Conservation (phyloP, 2,113 vertebrate species). For the Oryzias javanicus region DNA sequence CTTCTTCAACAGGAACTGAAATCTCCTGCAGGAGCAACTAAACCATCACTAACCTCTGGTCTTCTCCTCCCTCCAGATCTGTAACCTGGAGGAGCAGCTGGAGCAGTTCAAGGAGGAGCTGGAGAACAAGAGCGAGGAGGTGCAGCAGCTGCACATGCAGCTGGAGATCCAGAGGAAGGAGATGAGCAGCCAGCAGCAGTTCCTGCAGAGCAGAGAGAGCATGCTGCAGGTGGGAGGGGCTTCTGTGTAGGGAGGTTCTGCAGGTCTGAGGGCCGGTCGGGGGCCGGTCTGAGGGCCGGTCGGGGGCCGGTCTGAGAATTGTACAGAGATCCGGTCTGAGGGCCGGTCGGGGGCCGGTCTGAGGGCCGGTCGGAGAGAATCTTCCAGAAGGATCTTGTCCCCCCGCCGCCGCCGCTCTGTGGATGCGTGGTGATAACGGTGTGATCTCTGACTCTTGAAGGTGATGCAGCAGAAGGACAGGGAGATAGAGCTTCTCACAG, state of each 20-base stretch:
- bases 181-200: conserved; percentile 85
- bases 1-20: no score
- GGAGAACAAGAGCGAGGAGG: conserved; percentile 97
- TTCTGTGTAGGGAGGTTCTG: no score
- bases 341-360: no score
- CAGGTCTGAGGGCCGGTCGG: no score
- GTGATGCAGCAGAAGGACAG: conserved; percentile 89
- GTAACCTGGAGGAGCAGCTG: conserved; percentile 95
- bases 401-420: conserved; percentile 37
- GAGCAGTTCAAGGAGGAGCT: conserved; percentile 97
- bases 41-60: neutral
- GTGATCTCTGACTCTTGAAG: conserved; percentile 83
- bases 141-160: conserved; percentile 97
- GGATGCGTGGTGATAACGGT: conserved; percentile 74
- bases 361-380: no score
- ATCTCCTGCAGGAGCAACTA: no score
- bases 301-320: no score
- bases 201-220: conserved; percentile 85
- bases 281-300: no score
- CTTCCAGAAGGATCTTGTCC: no score
- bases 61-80: conserved; percentile 75
- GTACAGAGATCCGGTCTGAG: no score
- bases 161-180: conserved; percentile 96
- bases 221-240: conserved; percentile 81
- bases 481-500: conserved; percentile 86